Conservation (phyloP, 2,888 invertebrate species). For the Lymantria monacha region DNA sequence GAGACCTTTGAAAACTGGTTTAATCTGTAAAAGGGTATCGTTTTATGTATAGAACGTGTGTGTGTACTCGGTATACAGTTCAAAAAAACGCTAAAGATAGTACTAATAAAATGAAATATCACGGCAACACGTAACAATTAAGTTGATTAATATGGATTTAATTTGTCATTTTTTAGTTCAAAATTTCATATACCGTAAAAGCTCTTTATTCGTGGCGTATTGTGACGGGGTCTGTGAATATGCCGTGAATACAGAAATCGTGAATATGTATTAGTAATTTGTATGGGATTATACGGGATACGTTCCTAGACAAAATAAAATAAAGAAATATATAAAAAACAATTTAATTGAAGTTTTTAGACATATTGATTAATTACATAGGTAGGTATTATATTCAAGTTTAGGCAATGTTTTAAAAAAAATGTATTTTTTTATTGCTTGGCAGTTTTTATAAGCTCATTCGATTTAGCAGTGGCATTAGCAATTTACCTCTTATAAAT, state of each 20-base stretch:
- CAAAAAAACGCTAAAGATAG: no score
- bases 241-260: slow-evolving; percentile 4
- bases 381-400: no score
- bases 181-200: not conserved
- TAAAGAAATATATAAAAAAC: not conserved
- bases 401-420: slow-evolving; percentile 18
- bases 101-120: no score
- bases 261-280: slow-evolving; percentile 3
- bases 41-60: no score
- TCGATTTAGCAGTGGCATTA: slow-evolving; percentile 27
- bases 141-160: no score
- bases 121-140: no score
- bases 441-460: slow-evolving; percentile 22
- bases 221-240: slow-evolving; percentile 1
- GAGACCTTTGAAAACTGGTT: no score
- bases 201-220: not conserved
- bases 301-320: slow-evolving; percentile 9
- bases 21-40: no score
- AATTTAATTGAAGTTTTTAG: not conserved
- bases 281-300: slow-evolving; percentile 6
- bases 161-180: no score
- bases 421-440: slow-evolving; percentile 20
- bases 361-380: not conserved
- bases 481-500: slow-evolving; percentile 17
- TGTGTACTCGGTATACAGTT: no score